A percentile compares a stretch with the other conserved stretches of the same genome.
Conservation (phyloP, 2,797 vertebrate genomes). For the Siniperca obscura region DNA sequence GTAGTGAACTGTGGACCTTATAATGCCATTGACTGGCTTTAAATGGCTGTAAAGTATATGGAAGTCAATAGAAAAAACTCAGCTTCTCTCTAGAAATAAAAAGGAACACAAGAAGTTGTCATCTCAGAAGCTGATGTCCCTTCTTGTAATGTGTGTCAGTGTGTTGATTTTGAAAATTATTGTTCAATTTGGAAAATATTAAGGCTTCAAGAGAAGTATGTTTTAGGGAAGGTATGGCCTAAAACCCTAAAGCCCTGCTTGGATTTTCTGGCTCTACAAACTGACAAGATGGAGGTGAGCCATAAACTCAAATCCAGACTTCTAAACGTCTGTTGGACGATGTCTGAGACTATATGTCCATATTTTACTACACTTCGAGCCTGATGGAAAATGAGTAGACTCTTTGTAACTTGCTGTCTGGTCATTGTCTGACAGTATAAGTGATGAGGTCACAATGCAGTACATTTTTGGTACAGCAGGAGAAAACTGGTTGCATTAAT, state of each 20-base stretch:
- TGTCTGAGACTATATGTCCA: conserved; percentile 42
- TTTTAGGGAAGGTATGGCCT: conserved; percentile 28
- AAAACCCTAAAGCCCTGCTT: conserved; percentile 43
- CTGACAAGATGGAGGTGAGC: conserved; percentile 32
- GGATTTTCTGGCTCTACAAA: conserved; percentile 45
- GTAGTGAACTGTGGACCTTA: background rate
- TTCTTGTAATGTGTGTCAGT: background rate
- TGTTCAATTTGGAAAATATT: conserved; percentile 15
- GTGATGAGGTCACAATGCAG: background rate
- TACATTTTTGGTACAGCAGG: conserved; percentile 26
- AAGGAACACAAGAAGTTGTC: background rate
- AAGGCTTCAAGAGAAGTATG: conserved; percentile 11
- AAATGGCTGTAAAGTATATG: background rate
- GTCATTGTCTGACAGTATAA: conserved; percentile 32
- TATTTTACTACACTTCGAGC: conserved; percentile 22
- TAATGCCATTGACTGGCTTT: background rate
- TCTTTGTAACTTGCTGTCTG: conserved; percentile 37
- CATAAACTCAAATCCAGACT: conserved; percentile 50
- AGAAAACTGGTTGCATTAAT: conserved; percentile 22
- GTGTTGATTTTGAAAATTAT: background rate
- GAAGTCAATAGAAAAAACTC: background rate
- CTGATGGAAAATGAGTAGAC: conserved; percentile 38
- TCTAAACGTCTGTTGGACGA: background rate
- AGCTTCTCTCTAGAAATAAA: background rate
- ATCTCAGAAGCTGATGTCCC: background rate